These are phyloP conservation scores for Gallinago nigripennis DNA, from an alignment of 2,797 vertebrate genomes.

Conservation along the genomic window DNA sequence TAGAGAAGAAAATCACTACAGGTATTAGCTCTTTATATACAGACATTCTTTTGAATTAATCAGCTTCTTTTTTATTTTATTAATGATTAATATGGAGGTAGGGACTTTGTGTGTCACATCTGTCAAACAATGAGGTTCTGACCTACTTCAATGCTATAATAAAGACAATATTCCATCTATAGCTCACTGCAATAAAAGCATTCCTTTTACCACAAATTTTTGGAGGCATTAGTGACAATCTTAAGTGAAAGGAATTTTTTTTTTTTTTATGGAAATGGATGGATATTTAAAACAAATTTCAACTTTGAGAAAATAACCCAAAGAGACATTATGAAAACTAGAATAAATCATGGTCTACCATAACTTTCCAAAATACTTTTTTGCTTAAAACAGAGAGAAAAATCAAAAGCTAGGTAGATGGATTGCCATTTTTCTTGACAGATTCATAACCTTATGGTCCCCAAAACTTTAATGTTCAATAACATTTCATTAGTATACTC, in stretches of 20 bases:
- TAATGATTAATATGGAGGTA: neutral
- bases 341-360: conserved; percentile 23
- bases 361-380: conserved; percentile 46
- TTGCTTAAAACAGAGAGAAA: conserved; percentile 45
- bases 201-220: neutral
- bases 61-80: conserved; percentile 20
- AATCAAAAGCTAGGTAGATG: conserved; percentile 5
- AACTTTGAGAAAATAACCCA: neutral
- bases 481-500: conserved; percentile 74
- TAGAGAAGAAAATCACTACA: conserved; percentile 13
- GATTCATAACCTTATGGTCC: conserved; percentile 53
- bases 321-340: neutral
- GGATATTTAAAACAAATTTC: neutral
- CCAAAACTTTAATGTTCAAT: conserved; percentile 70
- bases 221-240: neutral
- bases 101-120: neutral
- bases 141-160: conserved; percentile 31
- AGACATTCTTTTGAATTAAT: neutral
- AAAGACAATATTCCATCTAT: neutral
- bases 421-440: conserved; percentile 54
- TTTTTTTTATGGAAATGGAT: neutral
- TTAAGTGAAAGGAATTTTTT: neutral
- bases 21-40: conserved; percentile 35
- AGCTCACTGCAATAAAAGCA: neutral
- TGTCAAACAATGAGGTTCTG: conserved; percentile 12